phyloP scores from a whole-genome alignment of 1,140 invertebrate genomes.

The Drosophila simulans region DNA sequence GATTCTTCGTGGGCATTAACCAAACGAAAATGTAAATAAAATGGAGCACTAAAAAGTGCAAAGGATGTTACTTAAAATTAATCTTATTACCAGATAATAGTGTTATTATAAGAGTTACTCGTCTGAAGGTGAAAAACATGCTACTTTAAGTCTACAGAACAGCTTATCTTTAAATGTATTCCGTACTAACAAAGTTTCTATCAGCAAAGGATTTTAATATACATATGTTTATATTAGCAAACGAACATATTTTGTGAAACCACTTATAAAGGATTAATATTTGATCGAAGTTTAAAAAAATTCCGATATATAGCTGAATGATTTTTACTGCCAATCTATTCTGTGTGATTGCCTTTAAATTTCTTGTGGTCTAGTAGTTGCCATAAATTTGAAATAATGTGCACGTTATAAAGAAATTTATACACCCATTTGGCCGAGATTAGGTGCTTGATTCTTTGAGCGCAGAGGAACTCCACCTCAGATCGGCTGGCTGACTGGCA shows the following conservation, averaged over 20 bases:
- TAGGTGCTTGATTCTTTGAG: background rate
- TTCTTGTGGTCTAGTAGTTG: constrained; percentile 5
- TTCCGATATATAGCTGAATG: no score
- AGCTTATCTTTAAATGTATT: no score
- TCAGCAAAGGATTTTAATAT: no score
- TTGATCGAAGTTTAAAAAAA: no score
- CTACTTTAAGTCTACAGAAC: no score
- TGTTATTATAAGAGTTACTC: no score
- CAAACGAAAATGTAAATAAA: background rate
- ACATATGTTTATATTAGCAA: no score
- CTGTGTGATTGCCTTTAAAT: background rate
- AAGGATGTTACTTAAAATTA: background rate
- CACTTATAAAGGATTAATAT: no score
- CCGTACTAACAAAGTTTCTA: no score
- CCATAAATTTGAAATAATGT: constrained; percentile 2
- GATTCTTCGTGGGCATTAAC: constrained; percentile 2
- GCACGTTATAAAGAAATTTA: constrained; percentile 4
- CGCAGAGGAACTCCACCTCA: background rate
- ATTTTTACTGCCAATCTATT: background rate
- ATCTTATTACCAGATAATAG: no score
- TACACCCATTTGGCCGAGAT: background rate
- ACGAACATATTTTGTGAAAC: no score
- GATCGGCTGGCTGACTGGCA: background rate
- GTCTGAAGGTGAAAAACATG: no score
- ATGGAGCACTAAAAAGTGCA: background rate